These are phyloP conservation scores for Aporophyla nigra DNA, from an alignment of 2,888 invertebrate genomes.

Conservation along the genomic window DNA sequence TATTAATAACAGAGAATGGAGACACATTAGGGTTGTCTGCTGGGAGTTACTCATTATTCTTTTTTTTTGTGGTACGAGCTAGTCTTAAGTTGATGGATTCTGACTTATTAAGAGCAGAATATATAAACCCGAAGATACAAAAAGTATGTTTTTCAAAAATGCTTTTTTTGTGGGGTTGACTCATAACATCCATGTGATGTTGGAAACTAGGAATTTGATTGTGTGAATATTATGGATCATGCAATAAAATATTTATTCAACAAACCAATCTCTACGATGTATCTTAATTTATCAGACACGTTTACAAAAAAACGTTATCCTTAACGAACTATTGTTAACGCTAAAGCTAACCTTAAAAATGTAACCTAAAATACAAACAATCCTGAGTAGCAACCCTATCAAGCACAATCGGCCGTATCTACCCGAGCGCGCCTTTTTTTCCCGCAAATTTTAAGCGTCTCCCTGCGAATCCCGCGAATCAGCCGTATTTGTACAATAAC, in stretches of 20 bases:
- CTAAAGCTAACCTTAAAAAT: not conserved
- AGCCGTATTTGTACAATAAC: conserved; percentile 87
- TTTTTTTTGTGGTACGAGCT: not conserved
- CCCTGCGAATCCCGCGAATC: conserved; percentile 84
- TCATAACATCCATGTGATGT: not conserved
- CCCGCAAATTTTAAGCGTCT: conserved; percentile 87
- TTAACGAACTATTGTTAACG: conserved; percentile 60
- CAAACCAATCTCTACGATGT: conserved; percentile 2
- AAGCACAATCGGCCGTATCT: conserved; percentile 75
- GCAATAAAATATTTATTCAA: not conserved
- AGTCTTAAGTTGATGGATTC: too few species aligned
- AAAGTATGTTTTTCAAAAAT: not conserved
- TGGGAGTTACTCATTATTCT: conserved; percentile 1
- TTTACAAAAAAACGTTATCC: conserved; percentile 12
- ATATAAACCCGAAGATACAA: not conserved
- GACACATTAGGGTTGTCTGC: conserved; percentile 76
- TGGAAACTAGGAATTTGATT: not conserved
- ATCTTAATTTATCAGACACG: not conserved
- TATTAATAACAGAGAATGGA: conserved; percentile 85
- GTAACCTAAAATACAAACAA: conserved; percentile 47
- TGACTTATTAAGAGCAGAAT: not conserved
- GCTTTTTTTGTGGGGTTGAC: not conserved
- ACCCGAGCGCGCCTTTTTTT: conserved; percentile 81
- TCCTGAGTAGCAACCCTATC: conserved; percentile 80
- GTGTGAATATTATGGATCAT: not conserved